Evolutionary conservation across 2,888 invertebrate genomes (phyloP).

Genomic region (Ctenicera cuprea): DNA sequence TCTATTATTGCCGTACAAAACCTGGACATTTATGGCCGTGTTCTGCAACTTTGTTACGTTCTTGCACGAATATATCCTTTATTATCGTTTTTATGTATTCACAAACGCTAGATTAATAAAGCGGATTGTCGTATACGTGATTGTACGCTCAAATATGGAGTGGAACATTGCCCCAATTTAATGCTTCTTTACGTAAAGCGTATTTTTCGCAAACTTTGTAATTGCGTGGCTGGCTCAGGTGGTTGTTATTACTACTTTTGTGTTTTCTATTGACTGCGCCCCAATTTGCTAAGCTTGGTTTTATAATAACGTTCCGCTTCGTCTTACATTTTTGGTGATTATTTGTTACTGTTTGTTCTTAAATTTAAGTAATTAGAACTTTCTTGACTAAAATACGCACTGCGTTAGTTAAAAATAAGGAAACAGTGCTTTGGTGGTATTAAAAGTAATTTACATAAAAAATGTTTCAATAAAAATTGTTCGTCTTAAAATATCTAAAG

Average conservation of each 20-base stretch:
- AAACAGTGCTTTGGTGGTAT: no score
- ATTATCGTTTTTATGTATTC: conserved; percentile 52
- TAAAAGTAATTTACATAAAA: no score
- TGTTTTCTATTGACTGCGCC: conserved; percentile 55
- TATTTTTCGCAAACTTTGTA: conserved; percentile 46
- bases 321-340: conserved; percentile 20
- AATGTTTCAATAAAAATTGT: no score
- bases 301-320: conserved; percentile 33
- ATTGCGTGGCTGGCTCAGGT: conserved; percentile 58
- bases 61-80: conserved; percentile 47
- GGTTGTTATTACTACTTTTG: conserved; percentile 58
- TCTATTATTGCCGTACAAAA: conserved; percentile 52
- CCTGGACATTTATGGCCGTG: conserved; percentile 51
- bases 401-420: no score
- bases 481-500: no score
- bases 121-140: conserved; percentile 57
- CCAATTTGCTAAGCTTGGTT: conserved; percentile 39
- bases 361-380: no score
- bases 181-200: conserved; percentile 44
- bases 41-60: conserved; percentile 52
- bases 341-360: conserved; percentile 13
- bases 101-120: conserved; percentile 59
- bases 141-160: conserved; percentile 33
- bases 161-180: conserved; percentile 39
- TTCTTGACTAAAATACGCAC: no score